A percentile compares a stretch with the other conserved stretches of the same genome.
phyloP scores from a whole-genome alignment of 2,888 invertebrate genomes.

The Mechanitis messenoides region DNA sequence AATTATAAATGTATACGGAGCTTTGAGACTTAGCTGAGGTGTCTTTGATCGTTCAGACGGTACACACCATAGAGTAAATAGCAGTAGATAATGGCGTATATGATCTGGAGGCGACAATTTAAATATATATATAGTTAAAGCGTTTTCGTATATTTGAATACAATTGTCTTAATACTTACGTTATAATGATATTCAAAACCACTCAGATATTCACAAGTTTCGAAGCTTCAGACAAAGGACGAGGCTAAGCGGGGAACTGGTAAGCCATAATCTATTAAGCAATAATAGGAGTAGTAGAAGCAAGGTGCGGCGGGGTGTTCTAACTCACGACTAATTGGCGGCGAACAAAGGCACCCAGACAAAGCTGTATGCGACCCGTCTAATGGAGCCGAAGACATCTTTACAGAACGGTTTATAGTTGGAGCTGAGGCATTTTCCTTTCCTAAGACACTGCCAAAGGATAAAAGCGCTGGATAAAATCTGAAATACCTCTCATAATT shows the following conservation, averaged over 20 bases:
- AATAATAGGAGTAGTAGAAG: constrained; percentile 45
- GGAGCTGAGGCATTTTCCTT: constrained; percentile 27
- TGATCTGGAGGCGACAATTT: background rate
- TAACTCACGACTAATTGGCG: constrained; percentile 51
- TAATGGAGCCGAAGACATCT: constrained; percentile 53
- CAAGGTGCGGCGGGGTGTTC: constrained; percentile 33
- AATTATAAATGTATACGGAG: constrained; percentile 19
- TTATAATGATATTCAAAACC: constrained; percentile 16
- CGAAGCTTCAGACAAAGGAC: constrained; percentile 44
- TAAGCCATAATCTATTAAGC: constrained; percentile 60
- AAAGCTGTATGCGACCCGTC: constrained; percentile 41
- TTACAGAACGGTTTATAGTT: constrained; percentile 37
- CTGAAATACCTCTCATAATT: constrained; percentile 23
- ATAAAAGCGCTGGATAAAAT: constrained; percentile 26
- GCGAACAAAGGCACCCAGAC: constrained; percentile 57
- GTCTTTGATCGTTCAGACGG: constrained; percentile 17
- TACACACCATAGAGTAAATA: background rate
- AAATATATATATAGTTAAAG: background rate
- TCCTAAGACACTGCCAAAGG: constrained; percentile 25
- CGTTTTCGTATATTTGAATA: constrained; percentile 13
- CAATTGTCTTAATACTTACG: constrained; percentile 12
- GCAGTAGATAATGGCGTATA: constrained; percentile 2
- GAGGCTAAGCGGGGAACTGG: constrained; percentile 36
- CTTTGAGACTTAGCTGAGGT: constrained; percentile 9
- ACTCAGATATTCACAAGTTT: constrained; percentile 23